phyloP scores from a whole-genome alignment of 2,888 invertebrate species.

The Epirrita christyi region DNA sequence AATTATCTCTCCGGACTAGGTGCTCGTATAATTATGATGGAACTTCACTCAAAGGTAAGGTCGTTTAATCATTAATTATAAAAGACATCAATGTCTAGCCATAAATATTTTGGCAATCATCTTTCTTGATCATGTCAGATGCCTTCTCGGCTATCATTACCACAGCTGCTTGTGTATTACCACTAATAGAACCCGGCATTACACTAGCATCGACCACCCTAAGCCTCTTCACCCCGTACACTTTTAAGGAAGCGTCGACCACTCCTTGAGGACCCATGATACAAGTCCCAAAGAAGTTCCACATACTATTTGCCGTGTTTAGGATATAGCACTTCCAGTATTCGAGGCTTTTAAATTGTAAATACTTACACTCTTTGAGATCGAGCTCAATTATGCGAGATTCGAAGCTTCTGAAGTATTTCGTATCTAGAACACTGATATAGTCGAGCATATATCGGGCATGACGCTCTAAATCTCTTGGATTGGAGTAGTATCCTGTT shows the following conservation, averaged over 20 bases:
- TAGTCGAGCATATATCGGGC: conserved; percentile 43
- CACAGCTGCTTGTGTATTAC: conserved; percentile 85
- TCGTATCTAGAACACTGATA: conserved; percentile 43
- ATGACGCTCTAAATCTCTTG: conserved; percentile 46
- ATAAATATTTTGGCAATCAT: too few relatives aligned
- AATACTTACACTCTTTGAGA: conserved; percentile 41
- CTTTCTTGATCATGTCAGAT: conserved; percentile 81
- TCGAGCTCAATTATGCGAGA: conserved; percentile 40
- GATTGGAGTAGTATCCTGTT: conserved; percentile 41
- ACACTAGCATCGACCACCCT: conserved; percentile 61
- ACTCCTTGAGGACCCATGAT: conserved; percentile 56
- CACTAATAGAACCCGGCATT: conserved; percentile 85
- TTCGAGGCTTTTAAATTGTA: conserved; percentile 38
- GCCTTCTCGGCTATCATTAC: conserved; percentile 87
- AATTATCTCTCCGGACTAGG: too few relatives aligned
- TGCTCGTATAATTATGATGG: too few relatives aligned
- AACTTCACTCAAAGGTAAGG: too few relatives aligned
- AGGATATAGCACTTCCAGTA: conserved; percentile 53
- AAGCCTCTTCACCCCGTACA: conserved; percentile 82
- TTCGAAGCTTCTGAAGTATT: conserved; percentile 41
- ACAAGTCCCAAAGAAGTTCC: conserved; percentile 61
- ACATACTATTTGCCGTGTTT: conserved; percentile 84
- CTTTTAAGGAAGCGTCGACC: conserved; percentile 55
- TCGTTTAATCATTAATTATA: too few relatives aligned
- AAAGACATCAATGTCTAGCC: too few relatives aligned